Evolutionary conservation across 1,140 invertebrate species (phyloP), one percentile per base, ranked within the genome.

Genomic region (Diorhabda sublineata): DNA sequence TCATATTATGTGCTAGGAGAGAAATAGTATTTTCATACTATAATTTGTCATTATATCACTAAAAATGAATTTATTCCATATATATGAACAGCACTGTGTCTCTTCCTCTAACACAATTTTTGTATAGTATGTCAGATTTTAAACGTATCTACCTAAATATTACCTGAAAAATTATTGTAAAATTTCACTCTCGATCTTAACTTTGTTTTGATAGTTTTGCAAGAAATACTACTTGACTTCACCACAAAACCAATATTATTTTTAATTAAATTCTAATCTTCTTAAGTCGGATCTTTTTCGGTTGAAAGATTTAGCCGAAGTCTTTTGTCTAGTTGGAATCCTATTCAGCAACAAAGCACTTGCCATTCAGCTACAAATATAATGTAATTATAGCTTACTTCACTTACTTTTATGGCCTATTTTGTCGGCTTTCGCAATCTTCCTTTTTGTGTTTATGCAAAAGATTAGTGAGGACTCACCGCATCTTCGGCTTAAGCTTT

Each of bases 161-260:
- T 26, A n/a, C n/a, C 47, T 52, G 47, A 8, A 52, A 52, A 52
- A 52, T 52, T 6, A 52, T 52, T 52, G 47, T 52, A 8, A 52
- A 52, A 52, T 8, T 52, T n/a, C 47, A 3, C 4, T n/a, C 47
- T 6, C 47, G 6, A 52, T 52, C 47, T 52, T n/a, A 52, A 52
- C 47, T 52, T 52, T 52, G 47, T 52, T 52, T 52, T 52, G 47
- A 52, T 52, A 52, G 47, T n/a, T 52, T 52, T 52, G 47, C n/a
- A 52, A 52, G 47, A 6, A 52, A 52, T n/a, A 52, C 47, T 52
- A 52, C 47, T 52, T 52, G 47, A 52, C 47, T 52, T 52, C 47
- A 52, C 47, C 47, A 52, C 47, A 52, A 52, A 52, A 52, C 47
- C 47, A 52, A 52, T 52, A 52, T 52, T 52, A 52, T 52, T 52